phyloP scores from a whole-genome alignment of 1,140 invertebrate genomes.

The Scaptomyza pallida region DNA sequence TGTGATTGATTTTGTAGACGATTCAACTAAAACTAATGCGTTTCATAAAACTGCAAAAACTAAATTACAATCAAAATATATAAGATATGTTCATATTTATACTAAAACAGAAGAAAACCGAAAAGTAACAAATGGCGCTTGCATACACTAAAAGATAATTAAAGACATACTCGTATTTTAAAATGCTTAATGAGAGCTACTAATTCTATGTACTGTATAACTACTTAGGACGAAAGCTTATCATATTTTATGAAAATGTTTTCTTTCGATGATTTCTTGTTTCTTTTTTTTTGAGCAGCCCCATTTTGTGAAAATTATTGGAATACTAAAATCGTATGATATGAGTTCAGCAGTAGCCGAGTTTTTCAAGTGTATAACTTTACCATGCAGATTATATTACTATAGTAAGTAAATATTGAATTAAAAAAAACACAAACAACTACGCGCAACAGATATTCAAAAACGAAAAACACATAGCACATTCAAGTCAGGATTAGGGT shows the following conservation, averaged over 20 bases:
- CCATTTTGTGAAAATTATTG: slow-evolving; percentile 9
- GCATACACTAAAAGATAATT: slow-evolving; percentile 34
- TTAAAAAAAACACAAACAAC: slow-evolving; percentile 53
- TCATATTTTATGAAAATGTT: slow-evolving; percentile 8
- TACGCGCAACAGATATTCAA: slow-evolving; percentile 65
- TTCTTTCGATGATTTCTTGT: neutral
- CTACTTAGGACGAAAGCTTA: slow-evolving; percentile 34
- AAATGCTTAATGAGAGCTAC: slow-evolving; percentile 48
- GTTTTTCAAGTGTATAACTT: slow-evolving; percentile 27
- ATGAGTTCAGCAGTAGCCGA: slow-evolving; percentile 36
- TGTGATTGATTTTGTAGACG: slow-evolving; percentile 61
- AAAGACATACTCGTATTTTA: slow-evolving; percentile 36
- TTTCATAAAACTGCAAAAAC: slow-evolving; percentile 48
- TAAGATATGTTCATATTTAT: slow-evolving; percentile 24
- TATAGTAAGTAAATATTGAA: slow-evolving; percentile 39
- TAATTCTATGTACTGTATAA: slow-evolving; percentile 23
- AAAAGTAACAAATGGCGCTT: slow-evolving; percentile 39
- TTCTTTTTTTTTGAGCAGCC: slow-evolving; percentile 1
- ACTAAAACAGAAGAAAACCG: slow-evolving; percentile 30
- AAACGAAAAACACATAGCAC: slow-evolving; percentile 55
- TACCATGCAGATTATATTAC: slow-evolving; percentile 60
- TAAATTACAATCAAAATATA: slow-evolving; percentile 39
- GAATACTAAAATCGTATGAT: slow-evolving; percentile 13
- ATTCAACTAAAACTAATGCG: slow-evolving; percentile 65
- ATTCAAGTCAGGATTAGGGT: slow-evolving; percentile 48